Percentiles rank a stretch among this genome's conserved stretches.
These are phyloP conservation scores for Marronus borbonicus DNA, from an alignment of 2,888 invertebrate genomes.

Conservation along the genomic window DNA sequence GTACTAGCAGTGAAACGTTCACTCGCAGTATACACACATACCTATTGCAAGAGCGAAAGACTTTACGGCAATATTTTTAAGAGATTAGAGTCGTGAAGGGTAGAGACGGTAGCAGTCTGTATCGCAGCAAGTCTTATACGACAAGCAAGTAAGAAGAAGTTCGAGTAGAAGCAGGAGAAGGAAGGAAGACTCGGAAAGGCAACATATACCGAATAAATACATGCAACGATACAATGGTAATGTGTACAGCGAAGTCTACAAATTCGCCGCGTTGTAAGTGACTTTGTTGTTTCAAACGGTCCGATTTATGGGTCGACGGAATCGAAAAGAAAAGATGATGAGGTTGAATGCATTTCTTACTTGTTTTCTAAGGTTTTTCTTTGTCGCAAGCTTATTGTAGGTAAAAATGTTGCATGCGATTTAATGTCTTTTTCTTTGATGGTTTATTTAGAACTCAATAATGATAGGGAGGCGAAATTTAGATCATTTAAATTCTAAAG, in stretches of 20 bases:
- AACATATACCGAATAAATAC: slow-evolving; percentile 13
- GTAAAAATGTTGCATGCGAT: too few species aligned
- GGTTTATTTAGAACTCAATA: too few species aligned
- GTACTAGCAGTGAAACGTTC: neutral
- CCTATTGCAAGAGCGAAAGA: slow-evolving; percentile 4
- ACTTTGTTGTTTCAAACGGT: neutral
- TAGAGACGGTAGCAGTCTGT: neutral
- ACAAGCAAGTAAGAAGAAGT: too few species aligned
- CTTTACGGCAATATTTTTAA: slow-evolving; percentile 29
- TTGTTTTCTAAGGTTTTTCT: too few species aligned
- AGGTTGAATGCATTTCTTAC: neutral
- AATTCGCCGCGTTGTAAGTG: slow-evolving; percentile 6
- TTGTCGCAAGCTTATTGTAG: too few species aligned
- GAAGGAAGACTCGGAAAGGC: neutral
- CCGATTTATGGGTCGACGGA: neutral
- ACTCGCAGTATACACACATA: too few species aligned
- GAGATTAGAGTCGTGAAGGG: slow-evolving; percentile 14
- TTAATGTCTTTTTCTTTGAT: too few species aligned
- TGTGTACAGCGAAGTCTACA: slow-evolving; percentile 1
- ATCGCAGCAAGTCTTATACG: neutral
- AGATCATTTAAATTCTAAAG: too few species aligned
- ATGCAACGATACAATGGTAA: slow-evolving; percentile 11
- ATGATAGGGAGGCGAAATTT: too few species aligned
- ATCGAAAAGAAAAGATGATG: neutral
- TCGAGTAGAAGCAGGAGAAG: neutral